A percentile compares a stretch with the other conserved stretches of the same genome.
Evolutionary conservation across 2,113 vertebrate species (phyloP).

Genomic region (Rhagologus leucostigma): DNA sequence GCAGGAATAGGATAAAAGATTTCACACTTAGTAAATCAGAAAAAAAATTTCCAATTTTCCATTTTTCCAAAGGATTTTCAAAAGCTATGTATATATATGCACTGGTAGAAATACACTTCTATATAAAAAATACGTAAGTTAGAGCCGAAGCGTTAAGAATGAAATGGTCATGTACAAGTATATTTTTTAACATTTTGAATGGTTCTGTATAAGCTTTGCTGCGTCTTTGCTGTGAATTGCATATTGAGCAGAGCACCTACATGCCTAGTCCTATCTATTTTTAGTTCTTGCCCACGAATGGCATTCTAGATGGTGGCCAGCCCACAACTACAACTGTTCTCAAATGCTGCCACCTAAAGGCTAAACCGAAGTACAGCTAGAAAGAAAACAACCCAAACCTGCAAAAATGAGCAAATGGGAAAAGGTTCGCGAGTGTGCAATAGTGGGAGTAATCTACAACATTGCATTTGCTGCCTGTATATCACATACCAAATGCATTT

Average conservation of each 20-base stretch:
- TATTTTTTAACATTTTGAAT: not conserved
- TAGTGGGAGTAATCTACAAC: not conserved
- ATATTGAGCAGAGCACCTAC: not conserved
- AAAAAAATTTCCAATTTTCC: not conserved
- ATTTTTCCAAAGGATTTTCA: not conserved
- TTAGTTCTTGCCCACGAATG: not conserved
- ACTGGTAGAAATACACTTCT: not conserved
- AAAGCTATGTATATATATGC: not conserved
- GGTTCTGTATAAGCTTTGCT: not conserved
- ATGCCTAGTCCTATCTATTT: not conserved
- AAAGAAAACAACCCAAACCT: not conserved
- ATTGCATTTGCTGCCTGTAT: not conserved
- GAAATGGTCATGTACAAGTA: not conserved
- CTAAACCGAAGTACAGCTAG: not conserved
- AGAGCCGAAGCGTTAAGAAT: not conserved
- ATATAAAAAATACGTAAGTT: not conserved
- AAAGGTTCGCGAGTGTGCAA: not conserved
- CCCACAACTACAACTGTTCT: conserved; percentile 53
- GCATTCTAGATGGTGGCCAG: not conserved
- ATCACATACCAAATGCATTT: not conserved
- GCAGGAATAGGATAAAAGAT: not conserved
- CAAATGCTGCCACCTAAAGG: conserved; percentile 76
- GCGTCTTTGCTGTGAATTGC: not conserved
- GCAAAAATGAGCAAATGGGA: not conserved
- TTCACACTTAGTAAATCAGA: not conserved